These are phyloP conservation scores for Mystacides longicornis DNA, from an alignment of 2,888 invertebrate genomes.

Conservation along the genomic window DNA sequence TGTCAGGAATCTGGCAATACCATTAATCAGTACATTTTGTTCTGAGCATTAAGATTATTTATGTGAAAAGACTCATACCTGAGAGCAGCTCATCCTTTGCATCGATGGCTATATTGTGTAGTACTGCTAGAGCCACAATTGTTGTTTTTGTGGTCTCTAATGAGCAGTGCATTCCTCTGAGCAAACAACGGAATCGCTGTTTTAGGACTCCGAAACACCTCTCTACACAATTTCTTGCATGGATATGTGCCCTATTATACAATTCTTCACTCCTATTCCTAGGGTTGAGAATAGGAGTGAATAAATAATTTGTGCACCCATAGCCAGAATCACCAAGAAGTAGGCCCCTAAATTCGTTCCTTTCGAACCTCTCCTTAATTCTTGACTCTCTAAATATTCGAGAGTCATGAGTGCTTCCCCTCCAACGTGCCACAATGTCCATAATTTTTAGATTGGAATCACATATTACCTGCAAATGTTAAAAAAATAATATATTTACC, in stretches of 20 bases:
- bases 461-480: constrained; percentile 16
- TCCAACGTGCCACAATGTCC: constrained; percentile 26
- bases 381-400: constrained; percentile 22
- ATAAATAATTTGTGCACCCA: constrained; percentile 16
- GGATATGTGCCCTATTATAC: constrained; percentile 22
- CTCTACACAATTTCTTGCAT: constrained; percentile 21
- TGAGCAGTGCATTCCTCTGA: constrained; percentile 15
- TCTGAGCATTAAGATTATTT: not conserved
- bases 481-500: not conserved
- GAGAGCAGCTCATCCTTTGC: constrained; percentile 2
- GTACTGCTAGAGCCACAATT: constrained; percentile 20
- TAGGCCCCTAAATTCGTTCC: constrained; percentile 11
- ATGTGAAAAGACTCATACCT: not conserved
- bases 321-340: constrained; percentile 22
- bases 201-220: constrained; percentile 25
- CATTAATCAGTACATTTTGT: not conserved
- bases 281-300: constrained; percentile 17
- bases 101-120: constrained; percentile 20
- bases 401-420: constrained; percentile 26
- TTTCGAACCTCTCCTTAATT: constrained; percentile 18
- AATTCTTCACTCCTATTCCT: constrained; percentile 10
- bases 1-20: not conserved
- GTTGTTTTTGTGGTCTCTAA: constrained; percentile 9
- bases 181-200: constrained; percentile 21
- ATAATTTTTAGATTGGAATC: constrained; percentile 25